phyloP scores from a whole-genome alignment of 2,797 vertebrate genomes.

The Pseudotriccus pelzelni region DNA sequence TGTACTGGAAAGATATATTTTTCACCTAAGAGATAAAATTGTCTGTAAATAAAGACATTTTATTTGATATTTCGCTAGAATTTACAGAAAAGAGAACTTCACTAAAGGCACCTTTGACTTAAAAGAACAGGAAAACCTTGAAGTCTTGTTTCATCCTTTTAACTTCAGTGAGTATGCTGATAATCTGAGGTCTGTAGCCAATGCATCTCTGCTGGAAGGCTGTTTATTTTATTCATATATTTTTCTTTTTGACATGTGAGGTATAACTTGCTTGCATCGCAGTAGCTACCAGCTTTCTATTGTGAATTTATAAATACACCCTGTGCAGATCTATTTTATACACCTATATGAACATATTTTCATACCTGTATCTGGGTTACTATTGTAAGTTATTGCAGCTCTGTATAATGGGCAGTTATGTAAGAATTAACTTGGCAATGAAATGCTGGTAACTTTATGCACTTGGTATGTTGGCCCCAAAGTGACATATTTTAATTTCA shows the following conservation, averaged over 20 bases:
- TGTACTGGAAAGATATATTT: background rate
- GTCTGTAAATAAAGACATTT: background rate
- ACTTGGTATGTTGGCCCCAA: background rate
- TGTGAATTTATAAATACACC: background rate
- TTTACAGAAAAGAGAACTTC: background rate
- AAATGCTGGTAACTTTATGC: background rate
- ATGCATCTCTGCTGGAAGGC: background rate
- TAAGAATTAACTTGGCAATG: background rate
- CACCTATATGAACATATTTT: background rate
- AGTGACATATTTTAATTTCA: background rate
- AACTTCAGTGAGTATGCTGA: background rate
- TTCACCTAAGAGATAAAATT: background rate
- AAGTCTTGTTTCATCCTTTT: background rate
- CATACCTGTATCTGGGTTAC: background rate
- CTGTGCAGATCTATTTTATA: background rate
- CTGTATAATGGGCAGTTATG: background rate
- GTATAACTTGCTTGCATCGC: background rate
- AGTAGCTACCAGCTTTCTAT: background rate
- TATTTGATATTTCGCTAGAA: background rate
- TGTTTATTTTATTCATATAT: background rate
- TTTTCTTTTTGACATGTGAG: background rate
- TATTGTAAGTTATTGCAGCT: background rate
- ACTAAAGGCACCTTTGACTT: background rate
- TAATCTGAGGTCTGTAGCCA: background rate
- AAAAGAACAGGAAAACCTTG: background rate